Percentiles rank a stretch among this genome's conserved stretches.
Conservation (phyloP, 2,113 vertebrate species). For the Stigmatopora nigra region DNA sequence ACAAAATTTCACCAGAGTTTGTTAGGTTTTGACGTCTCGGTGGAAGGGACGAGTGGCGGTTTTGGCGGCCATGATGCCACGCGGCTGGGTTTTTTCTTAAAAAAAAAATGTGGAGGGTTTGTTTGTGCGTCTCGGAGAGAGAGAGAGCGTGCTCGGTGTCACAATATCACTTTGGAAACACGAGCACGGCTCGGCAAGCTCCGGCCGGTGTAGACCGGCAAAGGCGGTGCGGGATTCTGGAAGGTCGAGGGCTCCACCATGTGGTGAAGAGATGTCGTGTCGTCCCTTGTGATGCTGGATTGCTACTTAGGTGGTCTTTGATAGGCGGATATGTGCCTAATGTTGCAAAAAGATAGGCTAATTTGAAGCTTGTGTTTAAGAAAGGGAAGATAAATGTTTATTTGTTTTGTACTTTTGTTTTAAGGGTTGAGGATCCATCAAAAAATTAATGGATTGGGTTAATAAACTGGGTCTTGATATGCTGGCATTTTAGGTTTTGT, state of each 20-base stretch:
- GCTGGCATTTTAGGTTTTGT: background rate
- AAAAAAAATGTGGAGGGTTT: background rate
- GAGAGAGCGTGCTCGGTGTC: slow-evolving; percentile 51
- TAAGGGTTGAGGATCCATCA: background rate
- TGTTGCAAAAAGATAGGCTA: background rate
- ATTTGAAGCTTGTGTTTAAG: no score
- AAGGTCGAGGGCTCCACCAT: slow-evolving; percentile 71
- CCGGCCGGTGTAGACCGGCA: background rate
- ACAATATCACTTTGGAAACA: slow-evolving; percentile 59
- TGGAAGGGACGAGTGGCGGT: background rate
- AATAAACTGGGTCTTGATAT: background rate
- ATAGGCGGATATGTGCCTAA: background rate
- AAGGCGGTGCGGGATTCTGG: slow-evolving; percentile 5
- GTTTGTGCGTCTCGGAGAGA: slow-evolving; percentile 36
- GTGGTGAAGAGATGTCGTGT: slow-evolving; percentile 46
- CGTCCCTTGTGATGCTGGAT: slow-evolving; percentile 12
- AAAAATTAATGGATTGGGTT: background rate
- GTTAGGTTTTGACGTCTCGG: background rate
- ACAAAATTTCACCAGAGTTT: background rate
- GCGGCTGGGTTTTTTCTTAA: background rate
- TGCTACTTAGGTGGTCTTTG: background rate
- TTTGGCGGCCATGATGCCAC: background rate
- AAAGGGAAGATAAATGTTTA: no score
- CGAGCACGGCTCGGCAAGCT: slow-evolving; percentile 39
- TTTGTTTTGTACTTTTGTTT: background rate